phyloP scores from a whole-genome alignment of 2,888 invertebrate species.

The Netelia melanura region DNA sequence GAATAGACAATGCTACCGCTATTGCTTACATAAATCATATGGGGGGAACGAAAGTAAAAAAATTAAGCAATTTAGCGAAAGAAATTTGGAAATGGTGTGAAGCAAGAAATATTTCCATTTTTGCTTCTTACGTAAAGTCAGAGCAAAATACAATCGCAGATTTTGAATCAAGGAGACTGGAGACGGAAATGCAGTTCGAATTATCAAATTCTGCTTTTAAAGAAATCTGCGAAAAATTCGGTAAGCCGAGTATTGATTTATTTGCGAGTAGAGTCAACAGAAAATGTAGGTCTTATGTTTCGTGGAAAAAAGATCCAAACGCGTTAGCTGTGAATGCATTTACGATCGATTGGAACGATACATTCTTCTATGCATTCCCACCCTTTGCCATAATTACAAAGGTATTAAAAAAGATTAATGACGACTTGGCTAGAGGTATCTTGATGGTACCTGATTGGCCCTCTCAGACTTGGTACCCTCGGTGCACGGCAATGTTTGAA shows the following conservation, averaged over 20 bases:
- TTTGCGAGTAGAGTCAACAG: constrained; percentile 9
- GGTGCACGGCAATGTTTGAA: neutral
- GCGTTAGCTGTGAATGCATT: constrained; percentile 4
- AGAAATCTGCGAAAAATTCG: constrained; percentile 50
- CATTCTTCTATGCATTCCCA: constrained; percentile 2
- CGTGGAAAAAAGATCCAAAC: neutral
- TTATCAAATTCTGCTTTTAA: constrained; percentile 43
- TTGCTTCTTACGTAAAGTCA: constrained; percentile 63
- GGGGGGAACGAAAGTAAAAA: constrained; percentile 45
- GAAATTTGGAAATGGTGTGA: constrained; percentile 65
- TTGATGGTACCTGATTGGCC: neutral
- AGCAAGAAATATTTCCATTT: constrained; percentile 54
- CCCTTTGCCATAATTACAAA: neutral
- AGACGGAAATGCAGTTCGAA: constrained; percentile 68
- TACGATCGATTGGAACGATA: neutral
- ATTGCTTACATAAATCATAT: constrained; percentile 65
- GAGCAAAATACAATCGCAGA: constrained; percentile 64
- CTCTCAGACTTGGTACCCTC: neutral
- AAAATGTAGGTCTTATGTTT: neutral
- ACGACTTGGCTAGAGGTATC: neutral
- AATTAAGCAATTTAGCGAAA: constrained; percentile 43
- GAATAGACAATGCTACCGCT: constrained; percentile 61
- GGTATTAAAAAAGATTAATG: neutral
- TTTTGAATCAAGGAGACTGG: constrained; percentile 56
- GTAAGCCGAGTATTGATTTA: constrained; percentile 52